Base-by-base conservation (phyloP, 2,888 invertebrate genomes). In the Ramazzottius varieornatus region DNA sequence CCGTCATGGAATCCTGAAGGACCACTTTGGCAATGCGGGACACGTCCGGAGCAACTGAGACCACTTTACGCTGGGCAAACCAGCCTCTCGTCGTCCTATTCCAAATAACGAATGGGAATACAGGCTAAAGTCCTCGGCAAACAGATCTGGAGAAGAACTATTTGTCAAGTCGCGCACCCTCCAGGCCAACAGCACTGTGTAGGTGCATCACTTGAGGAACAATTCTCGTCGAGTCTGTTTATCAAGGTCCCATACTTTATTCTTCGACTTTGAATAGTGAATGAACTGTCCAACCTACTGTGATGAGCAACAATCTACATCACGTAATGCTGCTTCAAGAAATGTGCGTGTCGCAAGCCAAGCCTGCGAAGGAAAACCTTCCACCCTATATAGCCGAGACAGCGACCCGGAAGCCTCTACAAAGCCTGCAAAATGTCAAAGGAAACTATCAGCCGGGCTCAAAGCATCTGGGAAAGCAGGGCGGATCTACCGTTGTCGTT, bases 401-500 rank as follows among this genome's bases (percentile, higher is more conserved):
- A 54, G 54, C 16, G 8, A 8, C 4, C 54, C 29, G 29, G 54
- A 54, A 4, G 29, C 29, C 24, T 29, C 54, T 4, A 24, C 29
- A 54, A 16, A 54, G 8, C 54, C 54, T 54, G 54, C 13, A n/a
- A 54, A n/a, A 29, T 4, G 29, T 54, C 8, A 16, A 24, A 4
- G 8, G 24, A 13, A 54, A n/a, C 24, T 29, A 54, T 29, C 24
- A 29, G 4, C 8, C 8, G 54, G 16, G 24, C 8, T 8, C 54
- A 54, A 4, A 13, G 54, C 54, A 24, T n/a, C 4, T 29, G 29
- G n/a, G 20, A 8, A 54, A 24, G 20, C 8, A 29, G n/a, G 24
- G 29, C 8, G 20, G 8, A 40, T 13, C 20, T 66, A 76, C 77
- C 76, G 69, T 77, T 75, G 63, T 73, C 73, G 70, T 79, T 79